phyloP scores from a whole-genome alignment of 1,140 invertebrate species.

The Drosophila serrata region DNA sequence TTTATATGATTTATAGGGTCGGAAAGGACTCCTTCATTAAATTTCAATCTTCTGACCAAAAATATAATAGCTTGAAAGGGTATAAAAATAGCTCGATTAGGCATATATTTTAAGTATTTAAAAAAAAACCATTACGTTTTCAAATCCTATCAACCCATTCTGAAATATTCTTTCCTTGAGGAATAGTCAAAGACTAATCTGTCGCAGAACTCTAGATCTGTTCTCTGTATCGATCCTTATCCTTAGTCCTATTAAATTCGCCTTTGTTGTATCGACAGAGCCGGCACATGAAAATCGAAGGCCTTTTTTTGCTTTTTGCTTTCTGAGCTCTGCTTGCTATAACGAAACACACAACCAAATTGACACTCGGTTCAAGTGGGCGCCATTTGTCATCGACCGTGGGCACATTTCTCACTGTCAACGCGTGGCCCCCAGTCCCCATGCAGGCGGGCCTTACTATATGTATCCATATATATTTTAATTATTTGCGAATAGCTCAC shows the following conservation, averaged over 20 bases:
- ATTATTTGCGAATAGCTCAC: slow-evolving; percentile 68
- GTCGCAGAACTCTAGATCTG: too few species aligned
- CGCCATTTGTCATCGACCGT: slow-evolving; percentile 75
- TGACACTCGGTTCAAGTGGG: slow-evolving; percentile 77
- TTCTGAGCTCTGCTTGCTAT: slow-evolving; percentile 22
- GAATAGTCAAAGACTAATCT: neutral
- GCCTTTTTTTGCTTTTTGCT: slow-evolving; percentile 28
- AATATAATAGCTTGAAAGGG: too few species aligned
- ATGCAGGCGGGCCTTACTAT: slow-evolving; percentile 5
- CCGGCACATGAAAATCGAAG: slow-evolving; percentile 50
- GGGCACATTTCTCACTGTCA: slow-evolving; percentile 67
- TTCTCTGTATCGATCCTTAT: neutral
- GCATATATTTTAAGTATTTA: too few species aligned
- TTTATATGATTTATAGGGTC: too few species aligned
- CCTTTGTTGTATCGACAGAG: slow-evolving; percentile 3
- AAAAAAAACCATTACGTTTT: too few species aligned
- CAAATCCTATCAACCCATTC: too few species aligned
- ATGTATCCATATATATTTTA: slow-evolving; percentile 62
- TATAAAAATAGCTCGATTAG: too few species aligned
- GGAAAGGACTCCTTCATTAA: too few species aligned
- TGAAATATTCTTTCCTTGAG: too few species aligned
- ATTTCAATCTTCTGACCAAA: too few species aligned
- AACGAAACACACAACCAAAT: slow-evolving; percentile 67
- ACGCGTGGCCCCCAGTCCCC: slow-evolving; percentile 22
- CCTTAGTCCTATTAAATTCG: neutral